phyloP scores from a whole-genome alignment of 2,888 invertebrate species.

The Scaeva pyrastri region DNA sequence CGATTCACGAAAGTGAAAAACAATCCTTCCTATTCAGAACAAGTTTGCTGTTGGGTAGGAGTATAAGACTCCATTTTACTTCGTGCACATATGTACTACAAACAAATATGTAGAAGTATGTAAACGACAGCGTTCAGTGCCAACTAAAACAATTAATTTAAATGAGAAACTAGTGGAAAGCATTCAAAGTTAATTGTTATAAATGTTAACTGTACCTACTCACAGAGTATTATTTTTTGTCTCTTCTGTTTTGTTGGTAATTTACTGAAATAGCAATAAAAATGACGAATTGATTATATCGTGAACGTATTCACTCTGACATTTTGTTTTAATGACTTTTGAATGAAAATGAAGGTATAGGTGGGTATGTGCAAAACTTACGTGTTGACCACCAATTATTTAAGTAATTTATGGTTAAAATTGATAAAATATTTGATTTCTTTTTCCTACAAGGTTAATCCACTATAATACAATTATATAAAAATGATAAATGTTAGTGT shows the following conservation, averaged over 20 bases:
- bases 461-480: not conserved
- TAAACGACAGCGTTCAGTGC: not conserved
- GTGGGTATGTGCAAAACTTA: not conserved
- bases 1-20: not conserved
- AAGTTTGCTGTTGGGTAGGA: not conserved
- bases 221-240: not conserved
- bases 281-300: constrained; percentile 28
- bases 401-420: constrained; percentile 43
- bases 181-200: constrained; percentile 25
- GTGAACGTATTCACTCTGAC: constrained; percentile 41
- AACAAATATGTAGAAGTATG: too few species aligned
- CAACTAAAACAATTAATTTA: not conserved
- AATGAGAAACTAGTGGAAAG: constrained; percentile 4
- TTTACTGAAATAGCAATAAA: not conserved
- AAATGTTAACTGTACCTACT: not conserved
- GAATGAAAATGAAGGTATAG: not conserved
- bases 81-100: not conserved
- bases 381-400: constrained; percentile 52
- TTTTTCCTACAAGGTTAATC: not conserved
- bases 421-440: constrained; percentile 27
- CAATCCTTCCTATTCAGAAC: too few species aligned
- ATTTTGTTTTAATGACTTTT: constrained; percentile 31
- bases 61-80: not conserved
- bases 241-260: not conserved
- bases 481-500: constrained; percentile 22